These are phyloP conservation scores for Chouioia cunea DNA, from an alignment of 2,888 invertebrate species.

Conservation along the genomic window DNA sequence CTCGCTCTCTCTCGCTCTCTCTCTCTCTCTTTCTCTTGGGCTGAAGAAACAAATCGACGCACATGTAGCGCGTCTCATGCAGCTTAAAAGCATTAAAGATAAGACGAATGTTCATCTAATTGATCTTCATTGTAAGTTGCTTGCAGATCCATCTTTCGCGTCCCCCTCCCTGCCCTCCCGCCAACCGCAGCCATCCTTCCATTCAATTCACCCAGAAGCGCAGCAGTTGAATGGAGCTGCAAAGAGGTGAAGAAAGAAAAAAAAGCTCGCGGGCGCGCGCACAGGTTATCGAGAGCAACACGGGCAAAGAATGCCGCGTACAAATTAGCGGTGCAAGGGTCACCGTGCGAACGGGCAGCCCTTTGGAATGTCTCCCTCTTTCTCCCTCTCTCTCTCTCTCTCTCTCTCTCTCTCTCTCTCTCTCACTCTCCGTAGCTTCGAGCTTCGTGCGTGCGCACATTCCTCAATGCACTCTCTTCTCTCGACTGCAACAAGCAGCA, in stretches of 20 bases:
- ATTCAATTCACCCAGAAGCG: too few species aligned
- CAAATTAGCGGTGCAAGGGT: slow-evolving; percentile 62
- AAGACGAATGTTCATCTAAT: too few species aligned
- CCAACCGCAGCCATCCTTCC: too few species aligned
- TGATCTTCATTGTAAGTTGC: too few species aligned
- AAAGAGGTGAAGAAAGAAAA: too few species aligned
- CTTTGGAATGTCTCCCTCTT: slow-evolving; percentile 41
- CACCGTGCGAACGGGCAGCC: slow-evolving; percentile 50
- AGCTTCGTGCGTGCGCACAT: slow-evolving; percentile 26
- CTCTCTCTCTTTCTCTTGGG: not conserved
- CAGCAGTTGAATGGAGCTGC: too few species aligned
- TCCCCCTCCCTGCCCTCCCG: too few species aligned
- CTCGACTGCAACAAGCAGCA: not conserved
- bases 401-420: slow-evolving; percentile 34
- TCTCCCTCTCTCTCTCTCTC: slow-evolving; percentile 47
- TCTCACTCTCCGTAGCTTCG: slow-evolving; percentile 16
- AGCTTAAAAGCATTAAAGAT: too few species aligned
- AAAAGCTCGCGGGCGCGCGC: slow-evolving; percentile 6
- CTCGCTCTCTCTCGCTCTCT: not conserved
- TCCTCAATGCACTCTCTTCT: slow-evolving; percentile 10
- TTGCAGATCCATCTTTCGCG: too few species aligned
- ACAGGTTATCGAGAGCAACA: slow-evolving; percentile 18
- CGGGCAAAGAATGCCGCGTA: slow-evolving; percentile 54
- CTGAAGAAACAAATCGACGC: not conserved
- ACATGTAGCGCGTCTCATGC: not conserved